phyloP scores from a whole-genome alignment of 92 coral and sea anemone species.

The Palythoa caribaeorum region DNA sequence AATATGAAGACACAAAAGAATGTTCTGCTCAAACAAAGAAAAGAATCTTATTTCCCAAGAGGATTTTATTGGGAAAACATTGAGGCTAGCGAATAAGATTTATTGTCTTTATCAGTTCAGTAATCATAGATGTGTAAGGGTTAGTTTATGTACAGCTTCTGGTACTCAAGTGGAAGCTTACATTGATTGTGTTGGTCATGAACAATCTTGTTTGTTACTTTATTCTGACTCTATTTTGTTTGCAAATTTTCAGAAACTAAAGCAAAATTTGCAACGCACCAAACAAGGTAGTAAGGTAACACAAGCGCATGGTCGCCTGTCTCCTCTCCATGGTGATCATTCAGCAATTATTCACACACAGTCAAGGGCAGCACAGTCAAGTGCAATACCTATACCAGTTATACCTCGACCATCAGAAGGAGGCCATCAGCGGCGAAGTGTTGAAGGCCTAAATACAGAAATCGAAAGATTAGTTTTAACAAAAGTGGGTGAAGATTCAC shows the following conservation, averaged over 20 bases:
- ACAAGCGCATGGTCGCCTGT: conserved; percentile 87
- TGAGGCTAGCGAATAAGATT: background rate
- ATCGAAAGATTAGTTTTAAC: conserved; percentile 81
- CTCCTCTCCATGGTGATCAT: conserved; percentile 96
- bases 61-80: too few relatives aligned
- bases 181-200: background rate
- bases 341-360: conserved; percentile 76
- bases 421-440: conserved; percentile 81
- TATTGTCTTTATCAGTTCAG: background rate
- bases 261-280: conserved; percentile 82
- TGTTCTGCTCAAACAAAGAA: too few relatives aligned
- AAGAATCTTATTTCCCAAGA: too few relatives aligned
- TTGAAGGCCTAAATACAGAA: conserved; percentile 92
- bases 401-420: conserved; percentile 78
- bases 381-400: conserved; percentile 92
- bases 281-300: conserved; percentile 88
- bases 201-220: background rate
- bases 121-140: background rate
- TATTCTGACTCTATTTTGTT: background rate
- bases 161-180: background rate
- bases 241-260: conserved; percentile 70
- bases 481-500: conserved; percentile 61
- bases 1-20: too few relatives aligned
- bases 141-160: background rate
- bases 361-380: conserved; percentile 68